These are phyloP conservation scores for Ceuthmochares aereus DNA, from an alignment of 2,113 vertebrate species.

Conservation along the genomic window DNA sequence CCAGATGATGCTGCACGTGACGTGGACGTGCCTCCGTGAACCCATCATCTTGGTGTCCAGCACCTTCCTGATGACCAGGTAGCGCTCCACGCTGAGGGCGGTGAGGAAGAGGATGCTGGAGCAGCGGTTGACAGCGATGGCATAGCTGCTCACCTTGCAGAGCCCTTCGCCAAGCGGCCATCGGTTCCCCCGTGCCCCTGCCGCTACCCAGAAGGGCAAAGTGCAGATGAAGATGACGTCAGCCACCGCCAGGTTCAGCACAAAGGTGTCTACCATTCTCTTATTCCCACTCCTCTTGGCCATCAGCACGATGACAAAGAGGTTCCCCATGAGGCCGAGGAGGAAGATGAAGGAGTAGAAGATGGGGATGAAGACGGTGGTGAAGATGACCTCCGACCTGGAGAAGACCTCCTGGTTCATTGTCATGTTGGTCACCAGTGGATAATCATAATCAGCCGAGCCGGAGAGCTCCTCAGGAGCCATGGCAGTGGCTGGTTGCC, in stretches of 20 bases:
- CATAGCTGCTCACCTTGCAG: constrained; percentile 86
- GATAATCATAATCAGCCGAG: background rate
- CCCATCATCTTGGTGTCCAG: constrained; percentile 75
- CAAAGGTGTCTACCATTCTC: constrained; percentile 86
- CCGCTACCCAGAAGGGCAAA: constrained; percentile 85
- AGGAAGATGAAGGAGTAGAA: constrained; percentile 84
- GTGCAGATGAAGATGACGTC: constrained; percentile 85
- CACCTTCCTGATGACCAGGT: constrained; percentile 82
- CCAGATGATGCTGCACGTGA: constrained; percentile 80
- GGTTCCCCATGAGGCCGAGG: constrained; percentile 82
- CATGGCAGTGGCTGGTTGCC: background rate
- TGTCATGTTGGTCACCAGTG: background rate
- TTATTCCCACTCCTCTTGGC: constrained; percentile 39
- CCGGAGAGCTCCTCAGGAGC: background rate
- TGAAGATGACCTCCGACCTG: constrained; percentile 34
- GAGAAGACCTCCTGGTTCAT: background rate
- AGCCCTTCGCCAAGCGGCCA: constrained; percentile 82
- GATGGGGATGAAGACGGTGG: constrained; percentile 74
- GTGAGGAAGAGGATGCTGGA: constrained; percentile 89
- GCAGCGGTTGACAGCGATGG: constrained; percentile 84
- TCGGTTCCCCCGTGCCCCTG: constrained; percentile 48
- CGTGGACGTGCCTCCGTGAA: constrained; percentile 56
- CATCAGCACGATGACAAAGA: constrained; percentile 83
- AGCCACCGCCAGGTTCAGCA: constrained; percentile 84
- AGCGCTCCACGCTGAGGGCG: constrained; percentile 82